phyloP scores from a whole-genome alignment of 2,888 invertebrate genomes.

The Cephus pulcher region DNA sequence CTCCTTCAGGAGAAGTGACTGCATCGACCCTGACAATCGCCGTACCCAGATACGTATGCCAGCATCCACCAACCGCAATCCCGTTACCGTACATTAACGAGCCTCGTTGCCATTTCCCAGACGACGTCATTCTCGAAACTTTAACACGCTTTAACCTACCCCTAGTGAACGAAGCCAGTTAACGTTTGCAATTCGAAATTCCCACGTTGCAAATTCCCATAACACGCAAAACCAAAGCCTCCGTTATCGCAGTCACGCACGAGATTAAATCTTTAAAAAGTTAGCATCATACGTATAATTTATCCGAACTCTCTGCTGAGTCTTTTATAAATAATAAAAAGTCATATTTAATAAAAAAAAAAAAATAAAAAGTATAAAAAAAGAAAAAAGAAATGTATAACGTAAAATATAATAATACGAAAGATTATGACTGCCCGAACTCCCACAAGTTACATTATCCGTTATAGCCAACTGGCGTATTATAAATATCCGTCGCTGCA shows the following conservation, averaged over 20 bases:
- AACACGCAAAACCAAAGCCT: neutral
- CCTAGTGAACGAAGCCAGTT: neutral
- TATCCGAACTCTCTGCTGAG: neutral
- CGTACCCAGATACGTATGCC: neutral
- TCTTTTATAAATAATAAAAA: neutral
- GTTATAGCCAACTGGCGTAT: neutral
- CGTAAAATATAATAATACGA: neutral
- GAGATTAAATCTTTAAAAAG: neutral
- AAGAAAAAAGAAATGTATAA: no score
- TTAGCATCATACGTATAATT: neutral
- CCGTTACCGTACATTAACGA: neutral
- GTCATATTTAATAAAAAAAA: neutral
- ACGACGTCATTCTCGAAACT: neutral
- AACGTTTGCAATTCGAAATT: neutral
- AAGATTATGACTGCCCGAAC: neutral
- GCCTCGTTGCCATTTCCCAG: neutral
- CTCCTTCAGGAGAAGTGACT: neutral
- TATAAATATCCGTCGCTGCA: constrained; percentile 5
- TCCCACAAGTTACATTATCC: neutral
- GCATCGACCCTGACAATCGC: neutral
- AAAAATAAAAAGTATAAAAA: neutral
- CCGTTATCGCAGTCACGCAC: neutral
- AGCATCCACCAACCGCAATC: neutral
- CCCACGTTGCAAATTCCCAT: neutral
- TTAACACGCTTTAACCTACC: neutral